Base-by-base conservation (phyloP, 2,888 invertebrate genomes). In the Apodemia duryi region DNA sequence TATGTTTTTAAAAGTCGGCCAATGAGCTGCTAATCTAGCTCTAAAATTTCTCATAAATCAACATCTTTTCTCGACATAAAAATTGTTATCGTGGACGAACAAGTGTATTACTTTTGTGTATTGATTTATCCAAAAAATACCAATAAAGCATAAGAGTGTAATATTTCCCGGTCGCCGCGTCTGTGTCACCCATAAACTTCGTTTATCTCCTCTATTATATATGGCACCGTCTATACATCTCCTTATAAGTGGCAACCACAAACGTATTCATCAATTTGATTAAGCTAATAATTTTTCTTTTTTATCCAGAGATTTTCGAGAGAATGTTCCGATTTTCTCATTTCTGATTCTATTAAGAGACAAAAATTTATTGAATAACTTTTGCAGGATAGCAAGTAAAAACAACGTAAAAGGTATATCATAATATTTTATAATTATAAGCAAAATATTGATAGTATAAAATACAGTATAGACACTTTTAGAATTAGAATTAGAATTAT, bases 41-140 rank as follows among this genome's bases (percentile, higher is more conserved):
- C 5, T 6, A 35, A 35, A 4, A 5, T 51, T 6, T 2, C n/a
- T 2, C 28, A 52, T 52, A 52, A 9, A 52, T 52, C 52, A 51
- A 51, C 10, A 51, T 51, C 13, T 28, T 52, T 28, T 52, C 52
- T 2, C 52, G 52, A 7, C 28, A 52, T 52, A 28, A 52, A 52
- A 52, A 28, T 52, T 52, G 28, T 28, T 52, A 28, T 28, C 21
- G 28, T 9, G 28, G 28, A 52, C 28, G 10, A 52, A 52, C 49
- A 51, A 52, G 52, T 28, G 52, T 28, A 28, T 52, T 52, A 28
- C 52, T 28, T 28, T 52, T 28, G 28, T 52, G 10, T 52, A 52
- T 52, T 65, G 68, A 69, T 69, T 69, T 69, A 69, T 68, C 61
- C 66, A 64, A 61, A 66, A 69, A 63, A 68, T 49, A 64, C 68